phyloP scores from a whole-genome alignment of 2,888 invertebrate genomes.

The Agrotis puta region DNA sequence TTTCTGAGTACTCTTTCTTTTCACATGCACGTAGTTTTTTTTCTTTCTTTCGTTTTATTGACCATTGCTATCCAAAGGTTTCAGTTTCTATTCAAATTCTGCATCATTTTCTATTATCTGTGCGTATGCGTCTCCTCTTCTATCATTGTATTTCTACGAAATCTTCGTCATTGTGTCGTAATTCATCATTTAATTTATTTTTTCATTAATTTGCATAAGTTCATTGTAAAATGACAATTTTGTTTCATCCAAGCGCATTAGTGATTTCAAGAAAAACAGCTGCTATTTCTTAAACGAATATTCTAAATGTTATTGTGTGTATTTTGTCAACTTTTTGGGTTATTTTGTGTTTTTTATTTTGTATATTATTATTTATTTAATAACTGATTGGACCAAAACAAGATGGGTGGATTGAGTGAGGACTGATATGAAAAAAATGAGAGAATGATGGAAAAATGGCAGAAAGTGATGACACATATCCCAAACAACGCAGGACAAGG shows the following conservation, averaged over 20 bases:
- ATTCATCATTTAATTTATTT: not conserved
- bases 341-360: not conserved
- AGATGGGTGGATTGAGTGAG: not conserved
- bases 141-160: not conserved
- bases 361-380: not conserved
- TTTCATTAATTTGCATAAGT: slow-evolving; percentile 11
- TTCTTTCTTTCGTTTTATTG: too few relatives aligned
- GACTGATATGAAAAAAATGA: not conserved
- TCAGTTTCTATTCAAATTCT: too few relatives aligned
- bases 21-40: too few relatives aligned
- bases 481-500: not conserved
- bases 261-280: slow-evolving; percentile 6
- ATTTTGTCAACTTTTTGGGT: not conserved
- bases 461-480: not conserved
- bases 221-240: slow-evolving; percentile 3
- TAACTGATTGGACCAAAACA: not conserved
- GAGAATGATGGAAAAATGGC: not conserved
- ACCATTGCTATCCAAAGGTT: too few relatives aligned
- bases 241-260: not conserved
- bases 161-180: not conserved
- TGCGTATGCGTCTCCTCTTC: too few relatives aligned
- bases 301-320: slow-evolving; percentile 6
- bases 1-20: too few relatives aligned
- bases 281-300: not conserved
- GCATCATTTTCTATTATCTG: too few relatives aligned